These are phyloP conservation scores for Anneissia japonica DNA, from an alignment of 35 echinoderm and acorn worm genomes.

Conservation along the genomic window DNA sequence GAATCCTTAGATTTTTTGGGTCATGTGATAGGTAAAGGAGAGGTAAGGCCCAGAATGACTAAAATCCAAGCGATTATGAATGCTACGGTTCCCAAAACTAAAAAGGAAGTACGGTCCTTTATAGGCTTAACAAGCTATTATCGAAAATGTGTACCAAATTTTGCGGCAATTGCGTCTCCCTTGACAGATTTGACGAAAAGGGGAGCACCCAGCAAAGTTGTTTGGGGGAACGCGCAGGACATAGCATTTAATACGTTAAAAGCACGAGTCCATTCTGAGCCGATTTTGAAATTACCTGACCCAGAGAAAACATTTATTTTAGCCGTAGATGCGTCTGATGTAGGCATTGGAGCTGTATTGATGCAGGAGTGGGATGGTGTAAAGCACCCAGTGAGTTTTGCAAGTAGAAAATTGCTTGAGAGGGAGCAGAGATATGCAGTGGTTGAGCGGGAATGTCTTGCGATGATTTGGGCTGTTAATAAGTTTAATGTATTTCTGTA, in stretches of 20 bases:
- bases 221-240: background rate
- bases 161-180: background rate
- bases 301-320: slow-evolving; percentile 4
- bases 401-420: no score
- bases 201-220: background rate
- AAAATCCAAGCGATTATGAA: background rate
- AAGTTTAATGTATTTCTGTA: slow-evolving; percentile 20
- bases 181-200: slow-evolving; percentile 15
- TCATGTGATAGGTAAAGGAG: slow-evolving; percentile 11
- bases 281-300: slow-evolving; percentile 10
- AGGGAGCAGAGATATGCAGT: no score
- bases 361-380: no score
- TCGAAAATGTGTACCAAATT: slow-evolving; percentile 8
- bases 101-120: slow-evolving; percentile 15
- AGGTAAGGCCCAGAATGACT: background rate
- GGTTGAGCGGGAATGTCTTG: no score
- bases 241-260: slow-evolving; percentile 5
- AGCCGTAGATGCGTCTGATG: no score
- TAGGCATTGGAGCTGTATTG: no score
- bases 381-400: no score
- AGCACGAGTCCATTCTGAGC: background rate
- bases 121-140: background rate
- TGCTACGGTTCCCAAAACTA: background rate
- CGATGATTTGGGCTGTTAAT: background rate
- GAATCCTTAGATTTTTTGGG: slow-evolving; percentile 23